Percentiles rank a stretch among this genome's conserved stretches.
Conservation (phyloP, 2,113 vertebrate genomes). For the Anoplopoma fimbria region DNA sequence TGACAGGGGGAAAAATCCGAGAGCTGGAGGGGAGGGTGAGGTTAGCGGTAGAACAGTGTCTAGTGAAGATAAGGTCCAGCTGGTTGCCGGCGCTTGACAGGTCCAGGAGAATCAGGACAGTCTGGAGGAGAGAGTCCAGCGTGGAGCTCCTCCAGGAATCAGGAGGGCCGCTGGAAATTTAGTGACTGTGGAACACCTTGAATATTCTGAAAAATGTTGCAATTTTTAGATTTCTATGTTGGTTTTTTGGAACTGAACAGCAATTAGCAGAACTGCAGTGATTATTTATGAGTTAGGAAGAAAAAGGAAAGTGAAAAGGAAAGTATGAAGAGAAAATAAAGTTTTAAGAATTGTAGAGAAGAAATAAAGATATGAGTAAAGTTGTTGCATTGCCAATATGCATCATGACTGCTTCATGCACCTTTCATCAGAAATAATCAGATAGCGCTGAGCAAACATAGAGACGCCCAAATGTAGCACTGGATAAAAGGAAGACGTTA, state of each 20-base stretch:
- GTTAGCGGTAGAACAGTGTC: too few species aligned
- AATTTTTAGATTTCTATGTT: neutral
- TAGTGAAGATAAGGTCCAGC: too few species aligned
- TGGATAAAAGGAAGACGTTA: neutral
- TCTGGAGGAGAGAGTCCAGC: too few species aligned
- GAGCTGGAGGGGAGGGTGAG: too few species aligned
- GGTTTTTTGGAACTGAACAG: neutral
- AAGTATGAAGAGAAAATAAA: neutral
- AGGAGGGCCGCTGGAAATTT: too few species aligned
- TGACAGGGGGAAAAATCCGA: neutral
- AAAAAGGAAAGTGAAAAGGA: neutral
- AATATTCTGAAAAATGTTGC: neutral
- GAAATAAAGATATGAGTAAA: neutral
- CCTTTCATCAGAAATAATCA: slow-evolving; percentile 1
- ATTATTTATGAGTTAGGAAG: neutral
- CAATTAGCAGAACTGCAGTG: neutral
- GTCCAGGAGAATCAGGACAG: too few species aligned
- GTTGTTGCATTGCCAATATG: neutral
- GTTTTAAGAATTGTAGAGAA: neutral
- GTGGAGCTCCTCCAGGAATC: too few species aligned
- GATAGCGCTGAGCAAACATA: neutral
- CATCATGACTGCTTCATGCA: neutral
- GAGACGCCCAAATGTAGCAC: neutral
- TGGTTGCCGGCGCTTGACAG: too few species aligned
- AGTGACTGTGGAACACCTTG: too few species aligned